Evolutionary conservation across 2,888 invertebrate genomes (phyloP).

Genomic region (Neocrepidodera transversa): DNA sequence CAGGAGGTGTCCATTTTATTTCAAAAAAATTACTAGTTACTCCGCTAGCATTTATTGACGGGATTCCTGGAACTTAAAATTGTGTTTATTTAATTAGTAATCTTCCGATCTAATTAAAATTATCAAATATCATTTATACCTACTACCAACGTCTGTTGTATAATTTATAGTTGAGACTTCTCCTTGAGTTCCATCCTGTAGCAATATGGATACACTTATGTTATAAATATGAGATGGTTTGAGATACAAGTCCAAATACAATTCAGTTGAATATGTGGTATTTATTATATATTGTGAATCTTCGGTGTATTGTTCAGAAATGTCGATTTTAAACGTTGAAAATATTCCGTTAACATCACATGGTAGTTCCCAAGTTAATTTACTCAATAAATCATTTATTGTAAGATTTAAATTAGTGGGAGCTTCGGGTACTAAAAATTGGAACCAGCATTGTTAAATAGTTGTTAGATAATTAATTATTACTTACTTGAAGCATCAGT

Average conservation of each 20-base stretch:
- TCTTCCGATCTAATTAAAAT: not conserved
- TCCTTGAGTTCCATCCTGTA: conserved; percentile 23
- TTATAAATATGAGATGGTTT: conserved; percentile 22
- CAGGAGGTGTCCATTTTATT: conserved; percentile 24
- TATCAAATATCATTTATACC: conserved; percentile 18
- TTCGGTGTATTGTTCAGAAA: conserved; percentile 17
- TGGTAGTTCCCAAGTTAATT: conserved; percentile 24
- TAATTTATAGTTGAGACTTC: not conserved
- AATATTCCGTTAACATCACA: conserved; percentile 30
- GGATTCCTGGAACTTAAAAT: conserved; percentile 30
- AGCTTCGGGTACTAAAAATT: conserved; percentile 19
- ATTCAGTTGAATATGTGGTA: not conserved
- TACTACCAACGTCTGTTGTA: conserved; percentile 31
- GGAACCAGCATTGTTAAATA: too few species aligned
- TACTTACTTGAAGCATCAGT: not conserved
- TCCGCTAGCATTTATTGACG: not conserved
- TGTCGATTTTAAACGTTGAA: not conserved
- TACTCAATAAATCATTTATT: not conserved
- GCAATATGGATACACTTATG: conserved; percentile 8
- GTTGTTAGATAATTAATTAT: too few species aligned
- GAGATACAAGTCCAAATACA: not conserved
- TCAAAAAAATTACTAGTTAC: conserved; percentile 3
- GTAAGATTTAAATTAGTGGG: not conserved
- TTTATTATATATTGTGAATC: not conserved
- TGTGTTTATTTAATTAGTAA: not conserved